These are phyloP conservation scores for Cheirogaleus major DNA, from an alignment of 2,797 vertebrate genomes.

Conservation along the genomic window DNA sequence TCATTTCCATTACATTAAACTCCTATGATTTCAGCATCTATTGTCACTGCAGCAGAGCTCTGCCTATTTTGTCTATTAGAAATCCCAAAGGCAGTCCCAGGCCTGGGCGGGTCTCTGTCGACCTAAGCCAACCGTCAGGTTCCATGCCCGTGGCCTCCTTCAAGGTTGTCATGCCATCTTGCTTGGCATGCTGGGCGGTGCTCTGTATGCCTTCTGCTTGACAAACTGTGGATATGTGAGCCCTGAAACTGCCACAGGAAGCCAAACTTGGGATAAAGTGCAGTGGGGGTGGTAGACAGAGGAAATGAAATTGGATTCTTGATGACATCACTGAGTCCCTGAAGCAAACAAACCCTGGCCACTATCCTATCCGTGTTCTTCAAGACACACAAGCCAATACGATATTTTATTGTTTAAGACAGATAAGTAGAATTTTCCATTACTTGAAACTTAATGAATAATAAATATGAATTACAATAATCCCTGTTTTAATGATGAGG, in stretches of 20 bases:
- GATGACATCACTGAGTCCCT: neutral
- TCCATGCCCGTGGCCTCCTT: neutral
- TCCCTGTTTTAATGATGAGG: neutral
- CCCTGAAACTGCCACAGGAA: neutral
- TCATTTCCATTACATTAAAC: neutral
- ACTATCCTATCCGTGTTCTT: neutral
- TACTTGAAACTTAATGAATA: neutral
- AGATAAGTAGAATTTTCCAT: neutral
- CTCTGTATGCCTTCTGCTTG: neutral
- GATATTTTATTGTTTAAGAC: neutral
- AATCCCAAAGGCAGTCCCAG: neutral
- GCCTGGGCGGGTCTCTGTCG: neutral
- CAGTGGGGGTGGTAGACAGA: neutral
- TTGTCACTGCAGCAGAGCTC: neutral
- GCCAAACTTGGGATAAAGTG: neutral
- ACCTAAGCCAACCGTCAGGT: neutral
- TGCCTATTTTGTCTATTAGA: neutral
- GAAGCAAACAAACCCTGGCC: neutral
- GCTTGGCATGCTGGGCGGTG: neutral
- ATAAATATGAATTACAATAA: neutral
- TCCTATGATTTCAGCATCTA: neutral
- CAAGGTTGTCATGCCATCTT: neutral
- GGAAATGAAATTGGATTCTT: neutral
- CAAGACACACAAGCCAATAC: neutral
- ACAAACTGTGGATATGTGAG: neutral